Percentiles rank a stretch among this genome's conserved stretches.
Evolutionary conservation across 2,113 vertebrate species (phyloP).

Genomic region (Paradoxurus hermaphroditus): DNA sequence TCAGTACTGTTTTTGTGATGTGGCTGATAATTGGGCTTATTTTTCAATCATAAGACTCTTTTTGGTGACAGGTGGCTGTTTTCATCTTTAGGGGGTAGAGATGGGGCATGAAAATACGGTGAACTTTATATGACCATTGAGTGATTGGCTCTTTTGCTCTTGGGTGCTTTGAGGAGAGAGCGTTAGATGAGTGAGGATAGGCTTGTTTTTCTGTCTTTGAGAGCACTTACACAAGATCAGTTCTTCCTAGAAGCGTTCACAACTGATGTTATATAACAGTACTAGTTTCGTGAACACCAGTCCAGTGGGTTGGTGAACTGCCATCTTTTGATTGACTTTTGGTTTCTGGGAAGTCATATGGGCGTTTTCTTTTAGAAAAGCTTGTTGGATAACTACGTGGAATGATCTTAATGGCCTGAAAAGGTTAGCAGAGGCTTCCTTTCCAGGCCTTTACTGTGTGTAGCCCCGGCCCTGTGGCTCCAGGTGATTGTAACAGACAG

Average conservation of each 20-base stretch:
- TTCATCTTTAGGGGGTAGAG: background rate
- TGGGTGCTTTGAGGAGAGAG: background rate
- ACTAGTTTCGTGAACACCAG: background rate
- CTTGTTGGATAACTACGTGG: background rate
- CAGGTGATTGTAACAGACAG: background rate
- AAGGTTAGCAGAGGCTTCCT: background rate
- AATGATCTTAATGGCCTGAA: background rate
- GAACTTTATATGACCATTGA: background rate
- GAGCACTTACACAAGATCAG: background rate
- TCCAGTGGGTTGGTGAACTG: background rate
- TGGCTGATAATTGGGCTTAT: slow-evolving; percentile 9
- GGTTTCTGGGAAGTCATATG: slow-evolving; percentile 6
- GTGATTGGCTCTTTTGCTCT: background rate
- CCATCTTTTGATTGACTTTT: background rate
- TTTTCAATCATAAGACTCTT: background rate
- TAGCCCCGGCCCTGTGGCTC: background rate
- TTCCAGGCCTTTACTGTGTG: background rate
- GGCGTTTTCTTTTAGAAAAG: slow-evolving; percentile 24
- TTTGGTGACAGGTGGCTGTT: background rate
- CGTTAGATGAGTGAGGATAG: background rate
- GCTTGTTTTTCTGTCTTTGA: background rate
- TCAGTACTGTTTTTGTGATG: background rate
- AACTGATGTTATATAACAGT: background rate
- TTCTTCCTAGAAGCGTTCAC: background rate
- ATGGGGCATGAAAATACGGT: background rate